These are phyloP conservation scores for Dendropsophus ebraccatus DNA, from an alignment of 2,113 vertebrate species.

Conservation along the genomic window DNA sequence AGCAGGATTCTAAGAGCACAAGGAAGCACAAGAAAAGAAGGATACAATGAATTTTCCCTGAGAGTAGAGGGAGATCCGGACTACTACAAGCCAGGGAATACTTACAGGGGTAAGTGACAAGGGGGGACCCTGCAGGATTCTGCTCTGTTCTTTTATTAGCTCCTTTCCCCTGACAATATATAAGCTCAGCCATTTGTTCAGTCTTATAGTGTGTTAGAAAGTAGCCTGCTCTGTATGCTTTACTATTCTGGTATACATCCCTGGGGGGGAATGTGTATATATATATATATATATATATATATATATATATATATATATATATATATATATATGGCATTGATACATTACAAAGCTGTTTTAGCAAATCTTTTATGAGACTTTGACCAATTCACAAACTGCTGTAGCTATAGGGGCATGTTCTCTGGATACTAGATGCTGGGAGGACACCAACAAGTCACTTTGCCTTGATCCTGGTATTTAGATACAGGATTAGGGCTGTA, in stretches of 20 bases:
- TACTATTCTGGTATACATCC: no score
- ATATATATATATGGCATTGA: no score
- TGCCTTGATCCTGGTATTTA: not conserved
- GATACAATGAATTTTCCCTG: slow-evolving; percentile 92
- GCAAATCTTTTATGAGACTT: no score
- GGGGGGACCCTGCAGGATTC: not conserved
- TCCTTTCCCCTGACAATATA: not conserved
- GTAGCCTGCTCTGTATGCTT: no score
- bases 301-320: no score
- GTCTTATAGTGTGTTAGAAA: not conserved
- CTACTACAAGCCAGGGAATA: slow-evolving; percentile 93
- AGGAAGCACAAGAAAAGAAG: slow-evolving; percentile 83
- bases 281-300: no score
- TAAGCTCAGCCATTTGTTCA: not conserved
- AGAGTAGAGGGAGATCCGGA: slow-evolving; percentile 95
- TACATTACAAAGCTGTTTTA: no score
- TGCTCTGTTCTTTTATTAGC: no score
- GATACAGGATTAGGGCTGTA: not conserved
- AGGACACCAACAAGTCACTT: not conserved
- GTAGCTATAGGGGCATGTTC: not conserved
- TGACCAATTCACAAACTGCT: no score
- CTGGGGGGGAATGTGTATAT: no score
- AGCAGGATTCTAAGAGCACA: slow-evolving; percentile 91
- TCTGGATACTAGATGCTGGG: not conserved
- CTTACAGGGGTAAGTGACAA: slow-evolving; percentile 89